A percentile compares a stretch with the other conserved stretches of the same genome.
Conservation (phyloP, 2,113 vertebrate genomes). For the Menura novaehollandiae region DNA sequence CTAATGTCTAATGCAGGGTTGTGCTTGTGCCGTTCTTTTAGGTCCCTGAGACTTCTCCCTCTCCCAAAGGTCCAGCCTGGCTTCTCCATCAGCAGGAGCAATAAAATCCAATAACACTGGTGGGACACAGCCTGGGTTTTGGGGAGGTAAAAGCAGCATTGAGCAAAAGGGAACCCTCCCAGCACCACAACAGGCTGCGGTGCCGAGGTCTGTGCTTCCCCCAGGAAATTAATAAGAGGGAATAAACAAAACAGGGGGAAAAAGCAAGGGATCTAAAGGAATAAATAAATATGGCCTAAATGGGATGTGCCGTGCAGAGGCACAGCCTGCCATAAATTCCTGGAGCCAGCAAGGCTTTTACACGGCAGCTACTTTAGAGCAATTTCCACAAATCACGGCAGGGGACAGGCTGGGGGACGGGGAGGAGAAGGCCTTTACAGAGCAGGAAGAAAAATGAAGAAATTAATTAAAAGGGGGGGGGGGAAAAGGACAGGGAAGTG, state of each 20-base stretch:
- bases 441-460: background rate
- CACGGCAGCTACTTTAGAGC: slow-evolving; percentile 66
- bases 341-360: slow-evolving; percentile 42
- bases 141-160: background rate
- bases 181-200: background rate
- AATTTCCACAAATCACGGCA: slow-evolving; percentile 75
- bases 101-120: background rate
- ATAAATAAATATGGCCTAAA: slow-evolving; percentile 37
- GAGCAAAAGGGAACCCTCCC: background rate
- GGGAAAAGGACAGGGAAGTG: no score
- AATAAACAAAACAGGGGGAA: background rate
- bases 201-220: background rate
- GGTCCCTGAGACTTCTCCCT: background rate
- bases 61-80: background rate
- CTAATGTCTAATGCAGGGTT: background rate
- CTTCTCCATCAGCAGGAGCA: background rate
- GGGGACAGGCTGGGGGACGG: slow-evolving; percentile 47
- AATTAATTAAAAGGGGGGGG: background rate
- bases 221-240: background rate
- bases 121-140: background rate
- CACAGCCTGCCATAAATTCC: slow-evolving; percentile 32
- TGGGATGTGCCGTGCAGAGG: background rate
- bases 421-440: slow-evolving; percentile 45
- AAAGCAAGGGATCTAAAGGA: background rate
- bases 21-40: background rate